Conservation (phyloP, 2,113 vertebrate species). For the Erpornis zantholeuca region DNA sequence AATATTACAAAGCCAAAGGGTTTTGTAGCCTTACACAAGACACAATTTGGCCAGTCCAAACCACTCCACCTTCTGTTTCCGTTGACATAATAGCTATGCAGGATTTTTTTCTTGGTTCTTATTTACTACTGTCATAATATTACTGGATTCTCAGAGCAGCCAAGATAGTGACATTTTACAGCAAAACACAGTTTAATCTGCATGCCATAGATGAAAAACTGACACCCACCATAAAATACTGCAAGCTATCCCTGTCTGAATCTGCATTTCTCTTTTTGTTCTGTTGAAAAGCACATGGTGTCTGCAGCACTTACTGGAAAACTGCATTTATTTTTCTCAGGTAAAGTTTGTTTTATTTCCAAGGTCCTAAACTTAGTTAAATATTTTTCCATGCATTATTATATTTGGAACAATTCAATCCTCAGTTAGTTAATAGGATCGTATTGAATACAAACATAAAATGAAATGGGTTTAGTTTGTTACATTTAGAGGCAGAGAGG, state of each 20-base stretch:
- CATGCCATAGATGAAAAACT: constrained; percentile 14
- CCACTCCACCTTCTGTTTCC: neutral
- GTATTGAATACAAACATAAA: neutral
- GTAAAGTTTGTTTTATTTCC: neutral
- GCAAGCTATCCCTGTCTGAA: neutral
- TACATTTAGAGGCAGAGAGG: neutral
- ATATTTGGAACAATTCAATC: neutral
- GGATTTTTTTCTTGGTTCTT: neutral
- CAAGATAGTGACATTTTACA: neutral
- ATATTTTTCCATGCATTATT: neutral
- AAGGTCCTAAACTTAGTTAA: neutral
- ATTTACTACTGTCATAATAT: neutral
- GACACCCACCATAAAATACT: neutral
- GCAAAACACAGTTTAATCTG: neutral
- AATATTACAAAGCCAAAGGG: neutral
- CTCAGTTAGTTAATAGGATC: neutral
- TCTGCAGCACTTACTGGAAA: neutral
- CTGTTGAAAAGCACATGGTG: neutral
- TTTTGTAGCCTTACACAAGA: neutral
- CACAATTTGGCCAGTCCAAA: neutral
- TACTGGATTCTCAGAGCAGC: neutral
- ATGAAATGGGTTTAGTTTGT: neutral
- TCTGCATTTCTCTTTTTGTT: neutral
- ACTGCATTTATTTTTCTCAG: neutral
- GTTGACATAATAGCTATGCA: neutral